phyloP scores from a whole-genome alignment of 2,888 invertebrate genomes.

The Dolichopus griseipennis region DNA sequence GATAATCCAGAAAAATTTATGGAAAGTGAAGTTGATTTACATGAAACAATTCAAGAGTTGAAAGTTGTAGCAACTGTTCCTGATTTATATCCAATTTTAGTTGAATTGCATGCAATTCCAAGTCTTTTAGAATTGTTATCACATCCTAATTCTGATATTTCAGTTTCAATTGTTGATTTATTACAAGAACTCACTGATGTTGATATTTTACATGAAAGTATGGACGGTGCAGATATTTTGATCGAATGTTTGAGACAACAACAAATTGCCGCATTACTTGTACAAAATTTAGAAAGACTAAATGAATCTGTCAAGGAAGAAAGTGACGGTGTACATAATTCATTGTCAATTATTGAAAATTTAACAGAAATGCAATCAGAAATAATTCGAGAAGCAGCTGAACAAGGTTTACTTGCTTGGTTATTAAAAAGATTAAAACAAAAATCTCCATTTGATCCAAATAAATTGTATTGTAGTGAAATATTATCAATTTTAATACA shows the following conservation, averaged over 20 bases:
- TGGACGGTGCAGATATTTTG: constrained; percentile 79
- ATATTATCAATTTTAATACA: constrained; percentile 91
- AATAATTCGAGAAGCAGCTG: constrained; percentile 72
- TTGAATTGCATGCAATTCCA: constrained; percentile 80
- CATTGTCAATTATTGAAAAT: constrained; percentile 85
- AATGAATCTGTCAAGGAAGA: constrained; percentile 92
- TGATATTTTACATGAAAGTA: constrained; percentile 89
- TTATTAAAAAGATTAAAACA: constrained; percentile 77
- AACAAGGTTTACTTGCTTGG: constrained; percentile 88
- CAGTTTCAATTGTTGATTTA: constrained; percentile 48
- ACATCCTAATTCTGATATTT: constrained; percentile 83
- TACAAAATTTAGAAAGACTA: constrained; percentile 87
- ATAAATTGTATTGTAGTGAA: constrained; percentile 93
- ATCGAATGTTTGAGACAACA: constrained; percentile 82
- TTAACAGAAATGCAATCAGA: constrained; percentile 84
- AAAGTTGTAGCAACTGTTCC: constrained; percentile 92
- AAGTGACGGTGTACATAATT: constrained; percentile 92
- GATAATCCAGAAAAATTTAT: constrained; percentile 97
- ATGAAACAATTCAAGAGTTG: constrained; percentile 79
- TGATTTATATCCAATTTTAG: constrained; percentile 84
- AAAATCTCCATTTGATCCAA: constrained; percentile 86
- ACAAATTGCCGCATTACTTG: constrained; percentile 79
- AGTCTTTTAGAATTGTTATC: constrained; percentile 85
- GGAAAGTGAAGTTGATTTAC: constrained; percentile 91
- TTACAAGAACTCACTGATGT: constrained; percentile 88